Evolutionary conservation across 2,888 invertebrate species (phyloP), one percentile per base, ranked within the genome.

Genomic region (Leptothorax acervorum): DNA sequence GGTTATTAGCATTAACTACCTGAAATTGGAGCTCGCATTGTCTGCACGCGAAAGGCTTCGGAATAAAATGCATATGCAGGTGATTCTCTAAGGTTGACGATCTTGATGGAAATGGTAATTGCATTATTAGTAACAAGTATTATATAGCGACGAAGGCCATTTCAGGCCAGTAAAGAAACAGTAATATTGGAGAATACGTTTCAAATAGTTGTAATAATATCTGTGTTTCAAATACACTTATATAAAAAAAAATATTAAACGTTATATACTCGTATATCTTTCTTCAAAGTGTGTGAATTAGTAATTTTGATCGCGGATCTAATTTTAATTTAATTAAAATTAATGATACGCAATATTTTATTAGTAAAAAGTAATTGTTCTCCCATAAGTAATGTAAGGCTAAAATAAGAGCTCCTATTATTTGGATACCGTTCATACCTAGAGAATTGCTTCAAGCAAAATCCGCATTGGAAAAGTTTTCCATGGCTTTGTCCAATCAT

Each of bases 401-500:
- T n/a, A 45, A 28, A 62, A n/a, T 42, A 51, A 73, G 5, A n/a
- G 12, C 18, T 81, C 2, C 48, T 48, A 31, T 74, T 11, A n/a
- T 62, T 62, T n/a, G 12, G 45, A 23, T 48, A 55, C 23, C 15
- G 11, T 65, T 23, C 60, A 28, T 75, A 85, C 75, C 71, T 55
- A 4, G 87, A 85, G 53, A 90, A 88, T 65, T 84, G 89, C 31
- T 85, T 86, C 53, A 35, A 51, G 42, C 87, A 90, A 48, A 87
- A 53, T n/a, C 85, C 87, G 18, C 87, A 90, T n/a, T 85, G 90
- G 51, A 86, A 87, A 8, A 86, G 42, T 57, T 85, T 85, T 8
- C 85, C 87, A 45, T 82, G 82, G 60, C 74, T 90, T 53, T 90
- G 89, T 3, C 76, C 63, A 45, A 89, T 87, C 87, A 87, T 87